Conservation (phyloP, 2,797 vertebrate species). For the Apodemus agrarius region DNA sequence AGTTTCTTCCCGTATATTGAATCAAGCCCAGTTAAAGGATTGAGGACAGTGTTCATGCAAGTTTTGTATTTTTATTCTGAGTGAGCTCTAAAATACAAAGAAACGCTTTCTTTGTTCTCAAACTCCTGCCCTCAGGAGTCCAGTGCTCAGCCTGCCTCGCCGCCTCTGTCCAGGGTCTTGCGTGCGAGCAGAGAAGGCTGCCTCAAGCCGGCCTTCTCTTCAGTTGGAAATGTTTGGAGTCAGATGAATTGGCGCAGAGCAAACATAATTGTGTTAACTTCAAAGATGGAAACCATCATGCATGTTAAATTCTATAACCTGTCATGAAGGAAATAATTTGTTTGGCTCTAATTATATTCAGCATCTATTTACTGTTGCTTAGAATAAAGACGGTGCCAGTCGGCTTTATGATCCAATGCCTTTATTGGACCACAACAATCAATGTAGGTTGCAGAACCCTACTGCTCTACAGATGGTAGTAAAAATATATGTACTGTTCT, state of each 20-base stretch:
- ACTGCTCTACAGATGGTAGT: neutral
- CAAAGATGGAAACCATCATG: constrained; percentile 57
- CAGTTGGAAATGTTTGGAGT: constrained; percentile 19
- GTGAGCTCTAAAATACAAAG: neutral
- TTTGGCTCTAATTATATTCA: constrained; percentile 68
- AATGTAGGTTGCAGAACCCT: neutral
- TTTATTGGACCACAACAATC: neutral
- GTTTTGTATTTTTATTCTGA: neutral
- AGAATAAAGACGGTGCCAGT: constrained; percentile 39
- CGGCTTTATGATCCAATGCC: neutral
- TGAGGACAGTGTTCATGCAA: neutral
- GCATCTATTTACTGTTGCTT: constrained; percentile 42
- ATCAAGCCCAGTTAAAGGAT: neutral
- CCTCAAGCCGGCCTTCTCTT: neutral
- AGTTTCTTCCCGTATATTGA: neutral
- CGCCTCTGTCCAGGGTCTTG: neutral
- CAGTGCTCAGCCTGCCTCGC: neutral
- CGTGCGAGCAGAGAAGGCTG: neutral
- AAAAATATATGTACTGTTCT: neutral
- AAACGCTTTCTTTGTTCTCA: neutral
- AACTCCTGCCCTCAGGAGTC: neutral
- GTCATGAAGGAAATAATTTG: constrained; percentile 59
- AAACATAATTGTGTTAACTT: constrained; percentile 68
- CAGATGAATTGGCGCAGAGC: constrained; percentile 54
- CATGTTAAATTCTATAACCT: constrained; percentile 65